These are phyloP conservation scores for Trachemys scripta DNA, from an alignment of 2,113 vertebrate genomes.

Conservation along the genomic window DNA sequence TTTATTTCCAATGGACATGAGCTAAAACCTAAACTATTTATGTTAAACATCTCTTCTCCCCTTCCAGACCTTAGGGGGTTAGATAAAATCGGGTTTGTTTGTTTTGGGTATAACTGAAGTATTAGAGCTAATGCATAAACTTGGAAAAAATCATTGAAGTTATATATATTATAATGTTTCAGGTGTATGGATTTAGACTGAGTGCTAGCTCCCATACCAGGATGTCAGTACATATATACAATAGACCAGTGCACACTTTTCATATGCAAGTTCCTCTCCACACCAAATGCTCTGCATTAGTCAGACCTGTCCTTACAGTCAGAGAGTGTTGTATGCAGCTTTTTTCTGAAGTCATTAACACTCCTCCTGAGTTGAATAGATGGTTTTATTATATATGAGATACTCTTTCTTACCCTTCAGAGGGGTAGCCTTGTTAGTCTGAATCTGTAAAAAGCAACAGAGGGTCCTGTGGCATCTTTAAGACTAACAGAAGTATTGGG, in stretches of 20 bases:
- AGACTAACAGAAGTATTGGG: too few relatives aligned
- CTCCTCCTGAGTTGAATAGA: not conserved
- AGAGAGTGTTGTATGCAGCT: not conserved
- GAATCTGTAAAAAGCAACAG: too few relatives aligned
- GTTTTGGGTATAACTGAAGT: not conserved
- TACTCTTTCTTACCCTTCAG: not conserved
- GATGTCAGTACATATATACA: not conserved
- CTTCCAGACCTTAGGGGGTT: not conserved
- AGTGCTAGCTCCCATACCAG: not conserved
- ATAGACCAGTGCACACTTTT: not conserved
- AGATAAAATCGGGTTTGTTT: not conserved
- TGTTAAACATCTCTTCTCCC: not conserved
- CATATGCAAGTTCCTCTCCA: not conserved
- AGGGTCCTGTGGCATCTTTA: too few relatives aligned
- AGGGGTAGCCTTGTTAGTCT: too few relatives aligned
- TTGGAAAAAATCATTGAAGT: not conserved
- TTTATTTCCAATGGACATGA: not conserved
- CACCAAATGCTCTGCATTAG: not conserved
- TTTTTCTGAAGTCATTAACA: not conserved
- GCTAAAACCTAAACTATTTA: not conserved
- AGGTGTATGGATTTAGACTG: not conserved
- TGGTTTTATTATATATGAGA: not conserved
- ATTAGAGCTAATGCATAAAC: not conserved
- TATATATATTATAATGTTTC: not conserved
- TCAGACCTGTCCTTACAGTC: not conserved